Evolutionary conservation across 2,797 vertebrate genomes (phyloP), one percentile per base, ranked within the genome.

Genomic region (Mionectes olivaceus): DNA sequence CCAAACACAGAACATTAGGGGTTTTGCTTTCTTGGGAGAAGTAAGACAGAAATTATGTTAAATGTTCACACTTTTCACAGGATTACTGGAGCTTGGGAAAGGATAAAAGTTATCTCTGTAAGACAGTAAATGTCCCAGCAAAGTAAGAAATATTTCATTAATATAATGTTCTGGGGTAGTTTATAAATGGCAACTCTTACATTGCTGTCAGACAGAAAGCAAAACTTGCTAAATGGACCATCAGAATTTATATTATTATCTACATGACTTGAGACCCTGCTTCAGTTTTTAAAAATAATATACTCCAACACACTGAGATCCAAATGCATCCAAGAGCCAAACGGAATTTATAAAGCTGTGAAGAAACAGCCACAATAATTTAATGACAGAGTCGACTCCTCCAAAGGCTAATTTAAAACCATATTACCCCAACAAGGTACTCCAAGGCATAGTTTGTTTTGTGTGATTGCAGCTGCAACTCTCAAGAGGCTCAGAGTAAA

Each of bases 391-490:
- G 64, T 23, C 4, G 1, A n/a, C 79, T 95, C 85, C 74, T 81
- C 69, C 78, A 87, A 93, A 93, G 83, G 63, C 69, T 79, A 85
- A 93, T 93, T 96, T 90, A 69, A 92, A 91, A 89, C 32, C 7
- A 1, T 76, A 76, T 94, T 91, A 95, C 87, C 78, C 87, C 80
- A 68, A 64, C 35, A 39, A 94, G 83, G 50, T 52, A 94, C 94
- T 96, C 93, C 87, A 69, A 90, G 90, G 89, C 83, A 89, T 12
- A 69, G 79, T 95, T 83, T 52, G 68, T 74, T 93, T 83, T 56
- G 69, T 70, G 44, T 21, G 67, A 91, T 18, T 93, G 78, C 83
- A 91, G 79, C 70, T 91, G 83, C 69, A 89, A 6, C 61, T 82
- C 83, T 65, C 83, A 7, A 65, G 49, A 55, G 79, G 79, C 81